A percentile compares a stretch with the other conserved stretches of the same genome.
Conservation (phyloP, 2,113 vertebrate genomes). For the Raphicerus campestris region DNA sequence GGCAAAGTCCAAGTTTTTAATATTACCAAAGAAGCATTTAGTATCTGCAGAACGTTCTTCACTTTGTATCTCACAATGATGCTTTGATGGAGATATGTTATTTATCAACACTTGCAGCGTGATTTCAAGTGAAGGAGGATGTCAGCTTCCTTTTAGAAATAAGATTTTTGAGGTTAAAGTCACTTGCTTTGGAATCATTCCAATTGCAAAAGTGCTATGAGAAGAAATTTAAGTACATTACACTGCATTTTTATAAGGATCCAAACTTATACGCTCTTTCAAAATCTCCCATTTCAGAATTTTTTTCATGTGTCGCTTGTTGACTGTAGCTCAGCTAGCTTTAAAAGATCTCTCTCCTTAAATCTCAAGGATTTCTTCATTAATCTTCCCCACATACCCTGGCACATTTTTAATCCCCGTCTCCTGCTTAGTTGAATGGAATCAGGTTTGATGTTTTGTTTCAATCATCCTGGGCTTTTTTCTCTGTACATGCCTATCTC, state of each 20-base stretch:
- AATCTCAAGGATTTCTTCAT: neutral
- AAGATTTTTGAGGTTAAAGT: conserved; percentile 40
- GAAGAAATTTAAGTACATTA: conserved; percentile 7
- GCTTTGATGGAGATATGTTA: conserved; percentile 11
- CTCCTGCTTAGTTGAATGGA: neutral
- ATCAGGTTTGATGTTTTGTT: neutral
- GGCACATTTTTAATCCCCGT: neutral
- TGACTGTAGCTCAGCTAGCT: neutral
- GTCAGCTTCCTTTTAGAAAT: neutral
- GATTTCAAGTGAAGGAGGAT: neutral
- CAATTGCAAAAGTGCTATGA: neutral
- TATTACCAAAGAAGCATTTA: neutral
- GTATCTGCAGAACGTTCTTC: neutral
- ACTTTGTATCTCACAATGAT: neutral
- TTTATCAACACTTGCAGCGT: conserved; percentile 12
- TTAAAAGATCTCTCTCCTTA: neutral
- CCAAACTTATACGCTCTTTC: neutral
- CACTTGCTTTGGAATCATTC: conserved; percentile 29
- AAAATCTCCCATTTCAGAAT: neutral
- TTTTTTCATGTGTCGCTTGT: neutral
- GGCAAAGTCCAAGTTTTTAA: neutral
- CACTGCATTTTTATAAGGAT: neutral
- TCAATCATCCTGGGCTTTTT: neutral
- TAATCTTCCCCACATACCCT: neutral
- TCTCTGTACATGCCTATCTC: neutral